Conservation (phyloP, 2,113 vertebrate genomes). For the Etheostoma spectabile region DNA sequence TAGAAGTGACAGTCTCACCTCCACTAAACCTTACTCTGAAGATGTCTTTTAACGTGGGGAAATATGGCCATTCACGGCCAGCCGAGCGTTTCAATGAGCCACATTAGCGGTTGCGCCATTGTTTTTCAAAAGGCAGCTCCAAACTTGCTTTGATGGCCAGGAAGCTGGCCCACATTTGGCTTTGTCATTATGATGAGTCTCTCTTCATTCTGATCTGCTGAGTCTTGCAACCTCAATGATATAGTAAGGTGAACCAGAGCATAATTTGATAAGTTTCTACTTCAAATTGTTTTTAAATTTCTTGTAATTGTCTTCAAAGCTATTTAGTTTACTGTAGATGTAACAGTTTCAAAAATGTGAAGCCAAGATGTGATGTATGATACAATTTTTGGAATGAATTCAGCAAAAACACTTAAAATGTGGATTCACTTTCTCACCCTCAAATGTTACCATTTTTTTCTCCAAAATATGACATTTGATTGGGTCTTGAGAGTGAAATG, state of each 20-base stretch:
- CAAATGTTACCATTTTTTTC: constrained; percentile 3
- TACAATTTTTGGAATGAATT: not conserved
- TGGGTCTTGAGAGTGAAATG: not conserved
- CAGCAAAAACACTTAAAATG: not conserved
- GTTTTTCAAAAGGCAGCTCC: constrained; percentile 83
- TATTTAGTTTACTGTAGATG: not conserved
- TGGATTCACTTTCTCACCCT: not conserved
- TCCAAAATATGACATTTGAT: not conserved
- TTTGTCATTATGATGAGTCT: constrained; percentile 63
- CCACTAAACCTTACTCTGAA: constrained; percentile 59
- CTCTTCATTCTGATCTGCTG: constrained; percentile 59
- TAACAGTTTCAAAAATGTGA: not conserved
- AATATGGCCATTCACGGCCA: constrained; percentile 81
- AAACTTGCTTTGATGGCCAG: constrained; percentile 80
- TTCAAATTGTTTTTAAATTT: not conserved
- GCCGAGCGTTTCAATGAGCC: constrained; percentile 81
- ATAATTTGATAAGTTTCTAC: constrained; percentile 20
- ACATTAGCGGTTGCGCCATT: constrained; percentile 83
- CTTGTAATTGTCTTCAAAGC: not conserved
- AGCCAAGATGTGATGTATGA: not conserved
- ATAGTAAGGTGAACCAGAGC: constrained; percentile 34
- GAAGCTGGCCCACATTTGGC: constrained; percentile 62
- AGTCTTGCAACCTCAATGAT: constrained; percentile 56
- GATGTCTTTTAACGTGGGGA: constrained; percentile 79
- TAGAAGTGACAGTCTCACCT: constrained; percentile 78